Base-by-base conservation (phyloP, 2,113 vertebrate genomes). In the Hucho hucho region DNA sequence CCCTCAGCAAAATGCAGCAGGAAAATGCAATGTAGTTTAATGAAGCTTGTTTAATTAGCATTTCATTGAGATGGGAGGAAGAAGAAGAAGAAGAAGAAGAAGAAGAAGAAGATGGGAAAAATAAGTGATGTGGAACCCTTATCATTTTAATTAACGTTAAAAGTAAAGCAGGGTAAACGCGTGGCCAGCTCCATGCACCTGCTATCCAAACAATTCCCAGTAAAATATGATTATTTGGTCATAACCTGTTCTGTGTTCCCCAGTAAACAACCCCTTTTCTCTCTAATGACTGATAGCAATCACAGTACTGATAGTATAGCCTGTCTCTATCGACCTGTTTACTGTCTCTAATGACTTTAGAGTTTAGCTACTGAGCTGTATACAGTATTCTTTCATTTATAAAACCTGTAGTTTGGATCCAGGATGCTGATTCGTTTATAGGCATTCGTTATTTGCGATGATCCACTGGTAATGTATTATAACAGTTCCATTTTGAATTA, bases 71-170 rank as follows among this genome's bases (percentile, higher is more conserved):
- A 91, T 80, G 43, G 82, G 66, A 82, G 75, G 37, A 32, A 13
- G 12, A 6, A 25, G 72, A 47, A 47, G 13, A 81, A 75, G 28
- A 29, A 4, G 28, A 4, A 28, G 28, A 4, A 0, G 28, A 28
- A 28, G 28, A 32, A 32, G 29, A 32, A 6, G 29, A 80, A 83
- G n/a, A 22, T 13, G 5, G n/a, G 67, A 63, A 28, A 73, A 80
- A 85, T 79, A 75, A 68, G 81, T 63, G 75, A 84, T 89, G 66
- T 87, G 69, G 74, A 89, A 73, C 84, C 89, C 81, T 88, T 89
- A 88, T 92, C 87, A 88, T 88, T 90, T 90, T 89, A 93, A 92
- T 94, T 91, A 91, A 88, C 75, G 80, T 63, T 83, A 76, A 83
- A 87, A 83, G 82, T 88, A 83, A 82, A 69, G 70, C 71, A 79